Evolutionary conservation across 2,888 invertebrate species (phyloP).

Genomic region (Trisateles emortualis): DNA sequence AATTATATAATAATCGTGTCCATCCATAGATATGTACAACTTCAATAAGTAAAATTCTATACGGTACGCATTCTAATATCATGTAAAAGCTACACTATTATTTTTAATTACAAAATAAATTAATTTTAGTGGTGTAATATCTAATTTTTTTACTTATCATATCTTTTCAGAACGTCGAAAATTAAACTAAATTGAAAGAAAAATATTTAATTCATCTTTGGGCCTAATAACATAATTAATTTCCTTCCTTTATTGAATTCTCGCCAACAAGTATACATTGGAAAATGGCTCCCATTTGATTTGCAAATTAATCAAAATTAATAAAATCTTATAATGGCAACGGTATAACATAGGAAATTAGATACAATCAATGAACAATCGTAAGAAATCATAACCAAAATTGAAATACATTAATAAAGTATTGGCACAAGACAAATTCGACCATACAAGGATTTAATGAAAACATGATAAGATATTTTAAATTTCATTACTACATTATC

Average conservation of each 20-base stretch:
- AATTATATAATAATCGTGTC: conserved; percentile 70
- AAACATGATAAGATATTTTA: conserved; percentile 30
- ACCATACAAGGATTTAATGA: conserved; percentile 46
- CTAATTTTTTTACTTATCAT: conserved; percentile 34
- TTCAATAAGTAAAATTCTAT: conserved; percentile 57
- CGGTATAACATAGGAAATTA: neutral
- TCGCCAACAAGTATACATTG: neutral
- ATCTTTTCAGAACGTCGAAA: conserved; percentile 26
- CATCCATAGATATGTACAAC: conserved; percentile 79
- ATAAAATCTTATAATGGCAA: neutral
- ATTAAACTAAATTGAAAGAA: conserved; percentile 1
- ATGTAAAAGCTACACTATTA: conserved; percentile 72
- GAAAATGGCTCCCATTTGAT: conserved; percentile 1
- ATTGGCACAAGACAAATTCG: conserved; percentile 75
- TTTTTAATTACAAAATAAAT: conserved; percentile 45
- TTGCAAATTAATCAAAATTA: neutral
- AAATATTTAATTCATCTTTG: neutral
- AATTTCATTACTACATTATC: conserved; percentile 10
- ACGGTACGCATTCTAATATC: conserved; percentile 59
- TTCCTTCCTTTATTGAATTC: neutral
- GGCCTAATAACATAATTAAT: conserved; percentile 4
- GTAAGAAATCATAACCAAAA: conserved; percentile 16
- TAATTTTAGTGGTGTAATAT: conserved; percentile 33
- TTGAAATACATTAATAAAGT: conserved; percentile 45
- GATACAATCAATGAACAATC: conserved; percentile 9